Percentiles rank a stretch among this genome's conserved stretches.
These are phyloP conservation scores for Siderastrea radians DNA, from an alignment of 92 coral and sea anemone genomes.

Conservation along the genomic window DNA sequence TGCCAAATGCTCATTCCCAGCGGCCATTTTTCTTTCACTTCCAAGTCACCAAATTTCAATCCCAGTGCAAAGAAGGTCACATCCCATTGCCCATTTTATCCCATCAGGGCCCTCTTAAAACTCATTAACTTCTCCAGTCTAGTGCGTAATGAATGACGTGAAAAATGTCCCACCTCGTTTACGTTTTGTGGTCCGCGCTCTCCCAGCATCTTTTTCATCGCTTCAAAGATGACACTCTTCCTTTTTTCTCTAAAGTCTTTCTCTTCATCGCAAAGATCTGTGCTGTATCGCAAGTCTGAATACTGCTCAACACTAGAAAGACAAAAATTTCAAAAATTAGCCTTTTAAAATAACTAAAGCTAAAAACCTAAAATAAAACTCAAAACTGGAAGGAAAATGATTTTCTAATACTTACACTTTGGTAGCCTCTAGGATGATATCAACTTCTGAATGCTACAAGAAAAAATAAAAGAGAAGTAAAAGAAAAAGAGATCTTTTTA, in stretches of 20 bases:
- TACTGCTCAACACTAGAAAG: constrained; percentile 17
- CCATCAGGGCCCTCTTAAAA: too few relatives aligned
- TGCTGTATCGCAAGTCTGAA: constrained; percentile 55
- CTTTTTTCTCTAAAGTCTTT: neutral
- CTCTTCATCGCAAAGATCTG: constrained; percentile 67
- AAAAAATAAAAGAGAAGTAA: neutral
- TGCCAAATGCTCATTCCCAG: neutral
- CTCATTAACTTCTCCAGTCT: too few relatives aligned
- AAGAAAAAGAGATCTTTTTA: too few relatives aligned
- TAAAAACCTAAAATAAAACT: neutral
- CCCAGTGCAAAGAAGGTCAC: too few relatives aligned
- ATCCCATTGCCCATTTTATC: too few relatives aligned
- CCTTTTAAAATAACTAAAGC: neutral
- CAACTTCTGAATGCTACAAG: constrained; percentile 40
- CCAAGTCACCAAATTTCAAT: too few relatives aligned
- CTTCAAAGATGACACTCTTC: constrained; percentile 27
- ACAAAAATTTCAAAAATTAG: neutral
- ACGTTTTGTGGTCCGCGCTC: constrained; percentile 53
- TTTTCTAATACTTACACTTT: constrained; percentile 25
- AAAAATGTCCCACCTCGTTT: constrained; percentile 43
- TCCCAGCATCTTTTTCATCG: constrained; percentile 47
- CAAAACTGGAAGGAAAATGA: neutral
- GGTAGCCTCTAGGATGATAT: constrained; percentile 31
- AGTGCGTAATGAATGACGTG: neutral
- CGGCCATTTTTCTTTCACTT: too few relatives aligned